Percentiles rank a stretch among this genome's conserved stretches.
phyloP scores from a whole-genome alignment of 1,140 invertebrate genomes.

The Agrypnia vestita region DNA sequence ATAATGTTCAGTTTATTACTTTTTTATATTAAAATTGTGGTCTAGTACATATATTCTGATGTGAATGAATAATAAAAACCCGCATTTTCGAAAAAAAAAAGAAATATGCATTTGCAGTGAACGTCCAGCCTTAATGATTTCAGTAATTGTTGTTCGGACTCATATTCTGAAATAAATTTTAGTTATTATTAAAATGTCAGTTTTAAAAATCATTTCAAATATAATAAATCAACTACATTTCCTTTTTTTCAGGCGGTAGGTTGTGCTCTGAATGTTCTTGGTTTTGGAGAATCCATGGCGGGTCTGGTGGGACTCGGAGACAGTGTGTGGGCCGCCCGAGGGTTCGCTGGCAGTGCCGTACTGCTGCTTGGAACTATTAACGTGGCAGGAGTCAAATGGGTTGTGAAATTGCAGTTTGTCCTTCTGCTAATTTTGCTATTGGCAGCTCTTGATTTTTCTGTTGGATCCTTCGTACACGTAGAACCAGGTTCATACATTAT shows the following conservation, averaged over 20 bases:
- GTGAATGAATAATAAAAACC: no score
- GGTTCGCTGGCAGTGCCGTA: slow-evolving; percentile 87
- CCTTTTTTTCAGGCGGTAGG: slow-evolving; percentile 86
- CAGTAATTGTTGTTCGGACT: no score
- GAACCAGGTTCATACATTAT: slow-evolving; percentile 73
- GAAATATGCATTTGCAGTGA: no score
- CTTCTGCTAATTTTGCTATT: slow-evolving; percentile 87
- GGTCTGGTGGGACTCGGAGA: slow-evolving; percentile 83
- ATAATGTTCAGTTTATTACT: no score
- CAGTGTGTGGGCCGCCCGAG: slow-evolving; percentile 83
- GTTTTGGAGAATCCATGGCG: slow-evolving; percentile 96
- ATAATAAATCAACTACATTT: background rate
- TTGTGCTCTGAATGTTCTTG: slow-evolving; percentile 94
- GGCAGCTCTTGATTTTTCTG: slow-evolving; percentile 90
- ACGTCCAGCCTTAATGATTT: no score
- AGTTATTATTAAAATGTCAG: no score
- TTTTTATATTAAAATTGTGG: no score
- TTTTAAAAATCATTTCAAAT: no score
- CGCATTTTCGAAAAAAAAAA: no score
- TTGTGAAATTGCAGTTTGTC: slow-evolving; percentile 92
- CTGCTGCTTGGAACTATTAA: slow-evolving; percentile 90
- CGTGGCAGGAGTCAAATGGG: slow-evolving; percentile 94
- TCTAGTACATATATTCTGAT: no score
- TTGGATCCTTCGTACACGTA: slow-evolving; percentile 87
- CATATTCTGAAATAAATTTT: no score